phyloP scores from a whole-genome alignment of 2,888 invertebrate species.

The Leptarthrus brevirostris region DNA sequence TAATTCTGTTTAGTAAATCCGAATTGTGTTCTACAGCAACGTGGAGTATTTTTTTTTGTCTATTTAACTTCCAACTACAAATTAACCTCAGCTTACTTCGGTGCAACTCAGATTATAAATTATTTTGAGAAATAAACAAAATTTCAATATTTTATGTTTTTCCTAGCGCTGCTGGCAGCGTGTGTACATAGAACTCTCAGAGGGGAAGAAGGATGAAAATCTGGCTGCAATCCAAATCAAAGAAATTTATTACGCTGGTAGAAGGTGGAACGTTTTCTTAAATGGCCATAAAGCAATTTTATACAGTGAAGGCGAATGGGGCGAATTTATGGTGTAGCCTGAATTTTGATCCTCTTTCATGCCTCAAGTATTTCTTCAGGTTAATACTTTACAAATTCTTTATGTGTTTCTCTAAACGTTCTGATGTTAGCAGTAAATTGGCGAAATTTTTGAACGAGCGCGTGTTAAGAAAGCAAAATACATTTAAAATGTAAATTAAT shows the following conservation, averaged over 20 bases:
- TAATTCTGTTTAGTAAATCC: too few species aligned
- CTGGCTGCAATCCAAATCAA: conserved; percentile 45
- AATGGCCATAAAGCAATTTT: conserved; percentile 36
- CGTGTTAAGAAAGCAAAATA: not conserved
- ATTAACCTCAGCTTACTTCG: not conserved
- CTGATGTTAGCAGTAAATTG: conserved; percentile 23
- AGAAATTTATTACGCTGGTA: conserved; percentile 32
- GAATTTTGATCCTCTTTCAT: conserved; percentile 44
- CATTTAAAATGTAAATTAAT: too few species aligned
- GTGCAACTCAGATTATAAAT: conserved; percentile 31
- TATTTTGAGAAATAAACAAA: conserved; percentile 28
- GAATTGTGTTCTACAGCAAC: too few species aligned
- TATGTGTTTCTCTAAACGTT: conserved; percentile 26
- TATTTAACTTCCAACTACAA: too few species aligned
- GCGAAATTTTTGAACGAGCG: not conserved
- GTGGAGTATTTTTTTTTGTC: too few species aligned
- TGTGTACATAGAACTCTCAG: conserved; percentile 22
- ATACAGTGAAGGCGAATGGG: conserved; percentile 3
- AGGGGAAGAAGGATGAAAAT: conserved; percentile 26
- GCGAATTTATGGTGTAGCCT: conserved; percentile 37
- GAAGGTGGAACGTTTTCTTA: conserved; percentile 27
- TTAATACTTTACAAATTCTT: conserved; percentile 43
- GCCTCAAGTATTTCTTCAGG: conserved; percentile 34
- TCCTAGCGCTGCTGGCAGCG: not conserved
- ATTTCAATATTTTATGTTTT: conserved; percentile 27